These are phyloP conservation scores for Jacana jacana DNA, from an alignment of 2,113 vertebrate species.

Conservation along the genomic window DNA sequence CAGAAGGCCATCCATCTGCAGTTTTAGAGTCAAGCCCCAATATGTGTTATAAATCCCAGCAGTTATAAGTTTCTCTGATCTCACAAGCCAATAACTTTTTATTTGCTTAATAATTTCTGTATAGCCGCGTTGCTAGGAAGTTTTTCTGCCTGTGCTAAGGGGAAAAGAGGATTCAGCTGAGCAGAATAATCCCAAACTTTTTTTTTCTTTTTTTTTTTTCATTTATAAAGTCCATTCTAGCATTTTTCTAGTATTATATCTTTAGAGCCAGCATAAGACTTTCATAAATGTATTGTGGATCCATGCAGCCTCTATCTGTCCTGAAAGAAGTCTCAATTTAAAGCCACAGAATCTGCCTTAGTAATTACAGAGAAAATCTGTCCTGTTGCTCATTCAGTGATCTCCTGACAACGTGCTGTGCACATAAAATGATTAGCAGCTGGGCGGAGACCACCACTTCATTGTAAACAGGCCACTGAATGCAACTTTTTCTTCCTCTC, in stretches of 20 bases:
- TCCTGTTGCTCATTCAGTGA: not conserved
- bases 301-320: not conserved
- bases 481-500: not conserved
- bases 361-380: not conserved
- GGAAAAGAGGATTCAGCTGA: not conserved
- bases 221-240: not conserved
- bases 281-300: not conserved
- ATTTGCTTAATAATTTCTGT: not conserved
- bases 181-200: not conserved
- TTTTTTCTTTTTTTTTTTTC: not conserved
- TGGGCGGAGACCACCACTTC: not conserved
- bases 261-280: not conserved
- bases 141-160: not conserved
- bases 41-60: not conserved
- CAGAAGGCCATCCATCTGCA: not conserved
- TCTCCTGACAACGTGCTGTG: not conserved
- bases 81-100: slow-evolving; percentile 14
- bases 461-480: not conserved
- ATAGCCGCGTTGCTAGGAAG: not conserved
- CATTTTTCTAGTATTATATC: not conserved
- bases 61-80: not conserved
- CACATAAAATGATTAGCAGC: not conserved
- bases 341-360: not conserved
- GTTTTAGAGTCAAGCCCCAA: not conserved
- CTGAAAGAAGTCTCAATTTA: not conserved